These are phyloP conservation scores for Sycophaga agraensis DNA, from an alignment of 1,140 invertebrate genomes.

Conservation along the genomic window DNA sequence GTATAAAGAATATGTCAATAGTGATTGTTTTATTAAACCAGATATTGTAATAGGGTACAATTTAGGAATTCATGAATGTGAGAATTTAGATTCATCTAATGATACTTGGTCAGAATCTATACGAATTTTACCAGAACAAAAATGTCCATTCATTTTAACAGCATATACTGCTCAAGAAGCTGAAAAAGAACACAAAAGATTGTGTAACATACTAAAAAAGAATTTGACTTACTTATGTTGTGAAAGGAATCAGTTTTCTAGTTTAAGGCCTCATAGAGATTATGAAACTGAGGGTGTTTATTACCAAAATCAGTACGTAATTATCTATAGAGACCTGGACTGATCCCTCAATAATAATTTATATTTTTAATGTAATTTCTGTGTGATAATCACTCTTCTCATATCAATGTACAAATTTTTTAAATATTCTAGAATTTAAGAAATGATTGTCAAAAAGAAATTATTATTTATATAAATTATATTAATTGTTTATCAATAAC, in stretches of 20 bases:
- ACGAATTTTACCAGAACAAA: slow-evolving; percentile 32
- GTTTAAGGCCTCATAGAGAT: slow-evolving; percentile 45
- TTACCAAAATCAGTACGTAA: slow-evolving; percentile 47
- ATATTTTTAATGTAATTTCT: slow-evolving; percentile 15
- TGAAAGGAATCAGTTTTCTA: slow-evolving; percentile 44
- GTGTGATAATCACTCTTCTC: slow-evolving; percentile 8
- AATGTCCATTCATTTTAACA: slow-evolving; percentile 45
- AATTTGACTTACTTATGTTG: slow-evolving; percentile 31
- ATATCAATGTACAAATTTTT: background rate
- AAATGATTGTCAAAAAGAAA: too few species aligned
- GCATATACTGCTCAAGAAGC: slow-evolving; percentile 41
- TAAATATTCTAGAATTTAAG: background rate
- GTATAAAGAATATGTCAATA: slow-evolving; percentile 38
- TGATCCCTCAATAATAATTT: slow-evolving; percentile 21
- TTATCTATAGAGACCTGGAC: slow-evolving; percentile 41
- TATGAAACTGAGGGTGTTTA: slow-evolving; percentile 41
- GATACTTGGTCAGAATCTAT: slow-evolving; percentile 42
- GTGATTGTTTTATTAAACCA: slow-evolving; percentile 33
- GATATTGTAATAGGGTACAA: slow-evolving; percentile 47
- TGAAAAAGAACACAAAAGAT: slow-evolving; percentile 38
- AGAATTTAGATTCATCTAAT: slow-evolving; percentile 32
- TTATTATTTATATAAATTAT: too few species aligned
- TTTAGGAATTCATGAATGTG: slow-evolving; percentile 43
- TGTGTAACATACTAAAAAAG: slow-evolving; percentile 35
- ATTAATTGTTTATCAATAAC: too few species aligned